phyloP scores from a whole-genome alignment of 2,797 vertebrate species.

The Arctocebus calabarensis region DNA sequence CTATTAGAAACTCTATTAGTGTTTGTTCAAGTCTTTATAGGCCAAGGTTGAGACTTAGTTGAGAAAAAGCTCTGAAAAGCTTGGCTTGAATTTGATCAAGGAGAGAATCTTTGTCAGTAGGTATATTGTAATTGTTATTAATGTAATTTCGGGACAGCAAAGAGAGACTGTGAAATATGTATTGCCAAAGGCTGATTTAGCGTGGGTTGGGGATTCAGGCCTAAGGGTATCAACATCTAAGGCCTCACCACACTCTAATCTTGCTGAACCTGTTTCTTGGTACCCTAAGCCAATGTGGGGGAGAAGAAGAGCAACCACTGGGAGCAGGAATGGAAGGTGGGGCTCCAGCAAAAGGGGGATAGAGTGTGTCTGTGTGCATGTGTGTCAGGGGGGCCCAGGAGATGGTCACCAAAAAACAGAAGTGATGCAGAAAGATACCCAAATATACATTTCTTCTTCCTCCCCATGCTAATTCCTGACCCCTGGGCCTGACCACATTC shows the following conservation, averaged over 20 bases:
- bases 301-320: not conserved
- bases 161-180: not conserved
- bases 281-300: not conserved
- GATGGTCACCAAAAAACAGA: not conserved
- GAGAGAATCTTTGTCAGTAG: not conserved
- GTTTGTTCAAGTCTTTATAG: not conserved
- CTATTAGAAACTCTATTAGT: not conserved
- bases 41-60: not conserved
- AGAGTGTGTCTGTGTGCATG: not conserved
- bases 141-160: not conserved
- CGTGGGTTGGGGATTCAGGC: not conserved
- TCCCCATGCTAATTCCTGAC: accelerated
- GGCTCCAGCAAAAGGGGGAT: not conserved
- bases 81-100: not conserved
- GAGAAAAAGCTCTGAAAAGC: not conserved
- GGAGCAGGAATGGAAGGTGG: not conserved
- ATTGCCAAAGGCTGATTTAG: not conserved
- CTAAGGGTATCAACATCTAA: not conserved
- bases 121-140: not conserved
- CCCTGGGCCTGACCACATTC: not conserved
- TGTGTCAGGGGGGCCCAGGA: not conserved
- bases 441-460: not conserved
- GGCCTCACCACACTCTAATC: not conserved
- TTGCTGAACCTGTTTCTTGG: not conserved
- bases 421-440: not conserved